Evolutionary conservation across 2,797 vertebrate species (phyloP), one percentile per base, ranked within the genome.

Genomic region (Neosilurus hyrtlii): DNA sequence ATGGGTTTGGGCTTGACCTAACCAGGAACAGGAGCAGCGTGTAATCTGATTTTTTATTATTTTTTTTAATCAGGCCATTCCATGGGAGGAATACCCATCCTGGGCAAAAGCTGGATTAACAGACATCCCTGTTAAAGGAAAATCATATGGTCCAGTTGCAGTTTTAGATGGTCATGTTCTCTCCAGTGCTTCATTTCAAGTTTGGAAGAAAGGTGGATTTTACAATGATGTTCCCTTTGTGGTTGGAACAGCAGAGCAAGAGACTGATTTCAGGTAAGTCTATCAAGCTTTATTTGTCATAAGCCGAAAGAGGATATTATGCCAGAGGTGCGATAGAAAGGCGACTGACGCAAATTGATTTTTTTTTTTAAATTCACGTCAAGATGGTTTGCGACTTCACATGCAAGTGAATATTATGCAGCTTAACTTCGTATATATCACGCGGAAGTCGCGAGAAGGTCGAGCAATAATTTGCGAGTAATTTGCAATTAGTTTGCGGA

Each of bases 101-200:
- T 95, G 94, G 95, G 93, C 91, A 1, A 89, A 74, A 8, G 89
- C 89, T 0, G 92, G 92, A 0, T 0, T 86, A 1, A 24, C 6
- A 0, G 92, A 95, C 62, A 90, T 95, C 56, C 95, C 95, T 70
- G 87, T 89, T 30, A 92, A 73, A 72, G 94, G 88, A 0, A 52
- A 0, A 0, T 90, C 92, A 49, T 0, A 72, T 0, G 93, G 93
- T 2, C 90, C 94, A 0, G 82, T 95, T 0, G 89, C 91, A 0
- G 91, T 94, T 66, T 92, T 95, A 86, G 95, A 96, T 5, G 93
- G 94, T 0, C 80, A 93, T n/a, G 90, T 95, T 68, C 89, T 95
- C 2, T 78, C 87, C 6, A 91, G 87, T 22, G 83, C 93, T 0
- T 93, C 93, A 0, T 90, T 94, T 4, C 87, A 93, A 81, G 73